Conservation (phyloP, 37 sponge, comb jelly and placozoan species). For the Ephydatia muelleri region DNA sequence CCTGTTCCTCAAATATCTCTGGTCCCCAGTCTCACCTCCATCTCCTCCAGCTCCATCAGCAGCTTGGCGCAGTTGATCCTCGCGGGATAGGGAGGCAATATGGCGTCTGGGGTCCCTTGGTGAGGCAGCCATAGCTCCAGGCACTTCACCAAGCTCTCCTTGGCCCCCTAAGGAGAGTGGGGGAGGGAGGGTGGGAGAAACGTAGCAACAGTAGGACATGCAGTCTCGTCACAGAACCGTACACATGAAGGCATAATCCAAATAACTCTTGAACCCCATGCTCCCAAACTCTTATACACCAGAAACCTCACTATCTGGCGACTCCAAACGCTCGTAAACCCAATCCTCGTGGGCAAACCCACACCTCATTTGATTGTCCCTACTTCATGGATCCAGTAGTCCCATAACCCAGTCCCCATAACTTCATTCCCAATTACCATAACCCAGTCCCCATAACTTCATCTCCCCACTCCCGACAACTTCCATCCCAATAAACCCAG, state of each 20-base stretch:
- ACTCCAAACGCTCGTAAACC: background rate
- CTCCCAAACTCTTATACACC: background rate
- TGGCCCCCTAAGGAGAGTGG: constrained; percentile 51
- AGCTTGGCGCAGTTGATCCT: constrained; percentile 64
- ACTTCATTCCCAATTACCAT: too few relatives aligned
- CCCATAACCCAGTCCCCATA: too few relatives aligned
- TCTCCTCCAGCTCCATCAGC: constrained; percentile 66
- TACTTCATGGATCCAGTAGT: too few relatives aligned
- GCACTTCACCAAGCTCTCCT: constrained; percentile 36
- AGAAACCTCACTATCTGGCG: background rate
- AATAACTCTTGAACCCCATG: background rate
- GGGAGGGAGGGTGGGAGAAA: too few relatives aligned
- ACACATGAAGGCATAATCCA: background rate
- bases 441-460: too few relatives aligned
- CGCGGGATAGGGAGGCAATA: constrained; percentile 49
- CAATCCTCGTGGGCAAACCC: background rate
- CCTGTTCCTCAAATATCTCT: background rate
- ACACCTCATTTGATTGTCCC: too few relatives aligned
- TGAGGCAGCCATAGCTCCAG: constrained; percentile 62
- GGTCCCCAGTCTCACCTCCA: constrained; percentile 44
- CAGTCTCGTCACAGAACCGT: background rate
- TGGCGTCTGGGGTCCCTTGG: background rate
- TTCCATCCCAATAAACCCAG: too few relatives aligned
- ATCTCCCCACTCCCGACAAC: too few relatives aligned
- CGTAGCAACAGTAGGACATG: background rate